A percentile compares a stretch with the other conserved stretches of the same genome.
Conservation (phyloP, 2,797 vertebrate species). For the Lates japonicus region DNA sequence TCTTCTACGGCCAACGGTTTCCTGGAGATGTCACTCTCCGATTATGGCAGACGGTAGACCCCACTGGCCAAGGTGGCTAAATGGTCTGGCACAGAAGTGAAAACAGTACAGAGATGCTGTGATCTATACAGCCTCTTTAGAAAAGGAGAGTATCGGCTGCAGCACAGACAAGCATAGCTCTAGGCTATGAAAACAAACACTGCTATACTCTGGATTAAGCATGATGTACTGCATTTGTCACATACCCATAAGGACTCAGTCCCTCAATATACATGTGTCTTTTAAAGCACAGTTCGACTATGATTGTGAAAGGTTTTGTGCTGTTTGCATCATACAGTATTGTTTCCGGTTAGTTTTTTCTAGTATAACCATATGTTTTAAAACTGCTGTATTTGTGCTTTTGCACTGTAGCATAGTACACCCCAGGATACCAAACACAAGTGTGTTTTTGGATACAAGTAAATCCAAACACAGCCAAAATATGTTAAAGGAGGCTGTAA, state of each 20-base stretch:
- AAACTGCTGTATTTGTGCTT: neutral
- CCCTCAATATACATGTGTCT: neutral
- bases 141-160: slow-evolving; percentile 19
- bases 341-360: neutral
- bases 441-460: slow-evolving; percentile 12
- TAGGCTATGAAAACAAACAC: slow-evolving; percentile 23
- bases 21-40: slow-evolving; percentile 35
- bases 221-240: slow-evolving; percentile 14
- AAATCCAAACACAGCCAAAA: slow-evolving; percentile 5
- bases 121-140: slow-evolving; percentile 14
- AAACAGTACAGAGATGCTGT: slow-evolving; percentile 9
- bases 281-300: neutral
- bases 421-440: neutral
- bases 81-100: slow-evolving; percentile 53
- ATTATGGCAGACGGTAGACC: slow-evolving; percentile 47
- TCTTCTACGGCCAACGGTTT: slow-evolving; percentile 42
- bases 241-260: neutral
- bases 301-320: neutral
- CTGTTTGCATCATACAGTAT: neutral
- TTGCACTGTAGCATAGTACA: slow-evolving; percentile 4
- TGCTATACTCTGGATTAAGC: neutral
- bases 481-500: slow-evolving; percentile 19
- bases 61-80: slow-evolving; percentile 46
- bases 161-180: neutral
- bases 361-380: slow-evolving; percentile 2